Percentiles rank a stretch among this genome's conserved stretches.
These are phyloP conservation scores for Papilio polyxenes DNA, from an alignment of 1,140 invertebrate species.

Conservation along the genomic window DNA sequence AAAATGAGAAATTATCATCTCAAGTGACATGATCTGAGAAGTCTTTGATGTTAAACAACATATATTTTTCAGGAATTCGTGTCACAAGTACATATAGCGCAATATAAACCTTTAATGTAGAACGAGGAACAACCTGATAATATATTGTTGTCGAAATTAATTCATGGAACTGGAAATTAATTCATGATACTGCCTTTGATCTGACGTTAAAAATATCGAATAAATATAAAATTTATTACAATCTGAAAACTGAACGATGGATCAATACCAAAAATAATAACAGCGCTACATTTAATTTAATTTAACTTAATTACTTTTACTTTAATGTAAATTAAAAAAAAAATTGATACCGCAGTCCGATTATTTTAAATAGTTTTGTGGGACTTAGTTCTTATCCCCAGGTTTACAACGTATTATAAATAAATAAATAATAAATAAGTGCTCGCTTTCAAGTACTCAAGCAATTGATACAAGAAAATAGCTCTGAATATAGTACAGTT, in stretches of 20 bases:
- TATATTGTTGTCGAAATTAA: conserved; percentile 11
- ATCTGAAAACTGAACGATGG: background rate
- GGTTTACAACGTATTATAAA: no score
- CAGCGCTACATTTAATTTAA: background rate
- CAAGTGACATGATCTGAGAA: background rate
- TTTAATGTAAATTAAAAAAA: no score
- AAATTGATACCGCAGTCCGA: no score
- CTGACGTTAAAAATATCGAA: background rate
- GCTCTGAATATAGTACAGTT: background rate
- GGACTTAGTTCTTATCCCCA: no score
- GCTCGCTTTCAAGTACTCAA: background rate
- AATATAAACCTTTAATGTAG: conserved; percentile 3
- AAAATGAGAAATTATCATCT: background rate
- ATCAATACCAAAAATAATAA: background rate
- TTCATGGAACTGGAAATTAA: conserved; percentile 1
- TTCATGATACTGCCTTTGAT: conserved; percentile 5
- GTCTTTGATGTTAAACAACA: conserved; percentile 8
- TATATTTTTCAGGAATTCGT: background rate
- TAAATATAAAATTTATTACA: background rate
- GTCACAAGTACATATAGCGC: background rate
- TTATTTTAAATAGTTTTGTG: no score
- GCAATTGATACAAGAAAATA: background rate
- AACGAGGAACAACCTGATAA: background rate
- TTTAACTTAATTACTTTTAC: no score
- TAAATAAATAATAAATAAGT: background rate